Conservation (phyloP, 2,113 vertebrate species). For the Bostrychus sinensis region DNA sequence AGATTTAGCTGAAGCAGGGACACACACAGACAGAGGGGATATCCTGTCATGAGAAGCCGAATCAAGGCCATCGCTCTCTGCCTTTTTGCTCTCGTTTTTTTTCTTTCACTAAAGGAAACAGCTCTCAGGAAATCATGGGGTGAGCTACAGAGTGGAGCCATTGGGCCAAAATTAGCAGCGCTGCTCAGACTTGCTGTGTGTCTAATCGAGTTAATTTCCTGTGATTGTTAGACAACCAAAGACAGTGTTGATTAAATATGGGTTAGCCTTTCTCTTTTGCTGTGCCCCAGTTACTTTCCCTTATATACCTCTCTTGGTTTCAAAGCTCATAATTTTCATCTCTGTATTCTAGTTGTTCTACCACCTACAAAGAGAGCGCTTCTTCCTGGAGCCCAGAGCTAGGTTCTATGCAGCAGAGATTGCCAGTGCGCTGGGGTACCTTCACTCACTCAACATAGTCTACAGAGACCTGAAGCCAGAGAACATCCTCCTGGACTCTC, state of each 20-base stretch:
- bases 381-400: constrained; percentile 95
- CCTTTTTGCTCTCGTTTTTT: constrained; percentile 33
- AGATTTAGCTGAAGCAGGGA: constrained; percentile 30
- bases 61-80: constrained; percentile 43
- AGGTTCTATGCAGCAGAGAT: constrained; percentile 98
- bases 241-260: constrained; percentile 74
- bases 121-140: constrained; percentile 70
- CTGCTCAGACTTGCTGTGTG: constrained; percentile 50
- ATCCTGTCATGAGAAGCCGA: constrained; percentile 71
- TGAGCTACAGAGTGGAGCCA: constrained; percentile 48
- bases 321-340: constrained; percentile 10
- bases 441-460: constrained; percentile 97
- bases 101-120: constrained; percentile 63
- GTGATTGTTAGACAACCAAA: constrained; percentile 74
- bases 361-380: constrained; percentile 96
- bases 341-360: constrained; percentile 88
- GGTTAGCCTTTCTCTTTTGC: constrained; percentile 46
- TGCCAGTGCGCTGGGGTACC: constrained; percentile 95
- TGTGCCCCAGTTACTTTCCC: constrained; percentile 22
- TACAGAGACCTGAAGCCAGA: constrained; percentile 98
- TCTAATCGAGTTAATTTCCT: constrained; percentile 76
- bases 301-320: constrained; percentile 10
- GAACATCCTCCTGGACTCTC: constrained; percentile 96
- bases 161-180: constrained; percentile 75
- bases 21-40: constrained; percentile 57